Conservation (phyloP, 2,797 vertebrate genomes). For the Enteromius afrohamiltoni region DNA sequence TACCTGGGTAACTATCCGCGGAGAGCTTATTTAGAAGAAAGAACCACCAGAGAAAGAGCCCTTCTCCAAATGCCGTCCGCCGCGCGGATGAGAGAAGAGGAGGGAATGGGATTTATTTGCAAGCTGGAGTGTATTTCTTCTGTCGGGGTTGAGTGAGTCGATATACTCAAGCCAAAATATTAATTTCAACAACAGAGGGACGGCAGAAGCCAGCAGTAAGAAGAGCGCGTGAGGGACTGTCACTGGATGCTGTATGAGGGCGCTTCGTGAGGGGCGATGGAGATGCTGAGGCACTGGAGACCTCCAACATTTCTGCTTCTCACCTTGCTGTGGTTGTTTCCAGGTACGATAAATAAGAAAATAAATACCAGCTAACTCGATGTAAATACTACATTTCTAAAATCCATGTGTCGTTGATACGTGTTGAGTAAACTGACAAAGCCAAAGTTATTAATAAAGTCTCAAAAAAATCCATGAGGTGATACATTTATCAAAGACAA, state of each 20-base stretch:
- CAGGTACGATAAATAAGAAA: constrained; percentile 70
- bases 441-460: not conserved
- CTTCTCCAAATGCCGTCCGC: not conserved
- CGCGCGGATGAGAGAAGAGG: constrained; percentile 2
- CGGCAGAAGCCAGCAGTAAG: not conserved
- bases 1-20: not conserved
- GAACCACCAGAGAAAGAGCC: not conserved
- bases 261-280: constrained; percentile 76
- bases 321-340: constrained; percentile 70
- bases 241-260: constrained; percentile 42
- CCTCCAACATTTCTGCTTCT: constrained; percentile 67
- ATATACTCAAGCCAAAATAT: not conserved
- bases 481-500: not conserved
- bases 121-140: not conserved
- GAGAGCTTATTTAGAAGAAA: not conserved
- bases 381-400: not conserved
- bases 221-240: not conserved
- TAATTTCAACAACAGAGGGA: not conserved
- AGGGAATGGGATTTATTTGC: constrained; percentile 1
- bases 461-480: not conserved
- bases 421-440: not conserved
- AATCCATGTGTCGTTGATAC: not conserved
- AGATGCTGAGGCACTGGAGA: constrained; percentile 64
- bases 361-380: not conserved
- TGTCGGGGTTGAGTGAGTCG: constrained; percentile 16